Evolutionary conservation across 2,888 invertebrate species (phyloP), one percentile per base, ranked within the genome.

Genomic region (Oeneis ivallda): DNA sequence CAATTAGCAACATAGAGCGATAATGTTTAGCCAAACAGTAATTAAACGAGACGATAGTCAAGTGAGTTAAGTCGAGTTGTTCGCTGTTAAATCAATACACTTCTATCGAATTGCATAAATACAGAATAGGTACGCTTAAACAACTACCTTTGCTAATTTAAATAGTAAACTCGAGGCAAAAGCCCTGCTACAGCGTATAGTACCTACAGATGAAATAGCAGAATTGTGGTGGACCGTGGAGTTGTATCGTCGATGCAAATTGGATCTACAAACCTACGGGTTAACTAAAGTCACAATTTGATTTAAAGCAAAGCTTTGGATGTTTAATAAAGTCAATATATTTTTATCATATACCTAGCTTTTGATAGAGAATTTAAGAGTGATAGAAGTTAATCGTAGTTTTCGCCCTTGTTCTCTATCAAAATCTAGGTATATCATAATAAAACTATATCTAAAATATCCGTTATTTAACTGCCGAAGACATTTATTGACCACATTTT

Each of bases 221-320:
- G 15, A 53, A 13, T 15, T 34, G 8, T 4, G n/a, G 34, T 9
- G 4, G 15, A 45, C 7, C 13, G n/a, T n/a, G 26, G 32, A 19
- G 13, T 45, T 34, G 26, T 47, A n/a, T 59, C 19, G 15, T 9
- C 32, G 37, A 59, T 37, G 49, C 37, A 19, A 59, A 59, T 59
- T 59, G 59, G 37, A 37, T 32, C 9, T 5, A 45, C 58, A 45
- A 45, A 45, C 32, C 32, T 34, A 37, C n/a, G 32, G 34, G 58
- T 45, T 47, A 58, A 47, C 45, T 58, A 15, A 58, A 58, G 39
- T 19, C 11, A 34, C 45, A 19, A 37, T 59, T 56, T 11, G 41
- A 41, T 57, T 26, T 1, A 9, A 13, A 2, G 6, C 8, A 13
- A 49, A 37, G 59, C 37, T 32, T 47, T 49, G 47, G 15, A 32